These are phyloP conservation scores for Aeoliscus strigatus DNA, from an alignment of 2,797 vertebrate genomes.

Conservation along the genomic window DNA sequence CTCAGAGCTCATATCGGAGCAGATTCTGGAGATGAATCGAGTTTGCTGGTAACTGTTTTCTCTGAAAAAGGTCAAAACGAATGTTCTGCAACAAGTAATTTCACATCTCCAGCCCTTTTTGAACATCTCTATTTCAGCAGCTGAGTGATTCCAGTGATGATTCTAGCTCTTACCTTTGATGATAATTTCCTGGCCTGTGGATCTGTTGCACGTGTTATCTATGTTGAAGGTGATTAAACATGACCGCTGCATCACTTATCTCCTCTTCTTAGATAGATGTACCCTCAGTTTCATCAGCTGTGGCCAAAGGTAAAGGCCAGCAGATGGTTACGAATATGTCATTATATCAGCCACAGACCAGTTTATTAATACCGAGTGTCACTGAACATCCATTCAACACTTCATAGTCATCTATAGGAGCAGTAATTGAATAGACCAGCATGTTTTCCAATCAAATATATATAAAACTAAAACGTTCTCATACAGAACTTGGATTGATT, in stretches of 20 bases:
- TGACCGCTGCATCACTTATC: constrained; percentile 43
- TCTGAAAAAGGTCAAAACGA: constrained; percentile 3
- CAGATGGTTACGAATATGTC: constrained; percentile 26
- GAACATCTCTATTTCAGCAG: constrained; percentile 11
- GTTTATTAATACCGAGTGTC: constrained; percentile 14
- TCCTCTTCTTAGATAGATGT: constrained; percentile 47
- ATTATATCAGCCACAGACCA: constrained; percentile 15
- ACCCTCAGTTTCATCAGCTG: constrained; percentile 37
- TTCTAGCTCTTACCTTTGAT: constrained; percentile 25
- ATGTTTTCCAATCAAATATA: no score
- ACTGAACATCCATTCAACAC: constrained; percentile 1
- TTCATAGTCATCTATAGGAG: no score
- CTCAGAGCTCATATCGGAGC: no score
- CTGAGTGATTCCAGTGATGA: constrained; percentile 20
- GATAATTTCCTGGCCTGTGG: constrained; percentile 24
- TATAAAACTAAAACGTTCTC: no score
- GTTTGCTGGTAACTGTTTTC: constrained; percentile 3
- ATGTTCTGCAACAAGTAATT: constrained; percentile 23
- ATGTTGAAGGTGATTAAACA: constrained; percentile 34
- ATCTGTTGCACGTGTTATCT: constrained; percentile 41
- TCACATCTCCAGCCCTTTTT: constrained; percentile 12
- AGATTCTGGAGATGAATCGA: no score
- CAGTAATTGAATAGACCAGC: no score
- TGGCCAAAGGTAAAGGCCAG: constrained; percentile 26
- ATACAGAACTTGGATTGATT: no score